phyloP scores from a whole-genome alignment of 1,140 invertebrate species.

The Sesamia nonagrioides region DNA sequence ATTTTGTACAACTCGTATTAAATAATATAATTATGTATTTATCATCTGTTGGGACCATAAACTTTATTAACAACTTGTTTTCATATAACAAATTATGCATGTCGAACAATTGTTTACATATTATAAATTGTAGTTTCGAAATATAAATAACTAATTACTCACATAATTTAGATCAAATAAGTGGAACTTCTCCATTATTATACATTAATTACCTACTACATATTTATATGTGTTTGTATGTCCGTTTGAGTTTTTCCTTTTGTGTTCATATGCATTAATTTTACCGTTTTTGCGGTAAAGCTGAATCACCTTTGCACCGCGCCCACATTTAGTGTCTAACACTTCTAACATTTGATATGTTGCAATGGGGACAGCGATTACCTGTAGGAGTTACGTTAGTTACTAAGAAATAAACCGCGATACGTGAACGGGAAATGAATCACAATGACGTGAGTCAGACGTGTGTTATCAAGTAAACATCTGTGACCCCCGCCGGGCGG shows the following conservation, averaged over 20 bases:
- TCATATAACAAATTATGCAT: slow-evolving; percentile 13
- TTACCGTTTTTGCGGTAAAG: slow-evolving; percentile 13
- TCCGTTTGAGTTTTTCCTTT: background rate
- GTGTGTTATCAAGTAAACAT: slow-evolving; percentile 73
- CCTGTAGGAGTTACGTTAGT: slow-evolving; percentile 50
- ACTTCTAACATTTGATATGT: slow-evolving; percentile 24
- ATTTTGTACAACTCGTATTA: background rate
- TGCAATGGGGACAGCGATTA: slow-evolving; percentile 29
- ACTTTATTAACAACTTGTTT: slow-evolving; percentile 31
- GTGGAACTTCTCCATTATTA: background rate
- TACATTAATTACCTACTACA: background rate
- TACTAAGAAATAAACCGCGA: slow-evolving; percentile 62
- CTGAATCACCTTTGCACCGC: slow-evolving; percentile 29
- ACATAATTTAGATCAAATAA: slow-evolving; percentile 24
- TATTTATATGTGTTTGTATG: background rate
- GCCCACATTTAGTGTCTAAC: background rate
- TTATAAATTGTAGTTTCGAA: background rate
- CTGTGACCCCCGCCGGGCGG: slow-evolving; percentile 52
- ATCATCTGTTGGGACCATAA: background rate
- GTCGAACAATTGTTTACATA: slow-evolving; percentile 11
- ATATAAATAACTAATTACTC: background rate
- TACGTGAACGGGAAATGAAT: slow-evolving; percentile 73
- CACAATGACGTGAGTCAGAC: slow-evolving; percentile 73
- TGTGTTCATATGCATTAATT: background rate
- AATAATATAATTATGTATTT: background rate